Base-by-base conservation (phyloP, 2,797 vertebrate species). In the Oreochromis mossambicus region DNA sequence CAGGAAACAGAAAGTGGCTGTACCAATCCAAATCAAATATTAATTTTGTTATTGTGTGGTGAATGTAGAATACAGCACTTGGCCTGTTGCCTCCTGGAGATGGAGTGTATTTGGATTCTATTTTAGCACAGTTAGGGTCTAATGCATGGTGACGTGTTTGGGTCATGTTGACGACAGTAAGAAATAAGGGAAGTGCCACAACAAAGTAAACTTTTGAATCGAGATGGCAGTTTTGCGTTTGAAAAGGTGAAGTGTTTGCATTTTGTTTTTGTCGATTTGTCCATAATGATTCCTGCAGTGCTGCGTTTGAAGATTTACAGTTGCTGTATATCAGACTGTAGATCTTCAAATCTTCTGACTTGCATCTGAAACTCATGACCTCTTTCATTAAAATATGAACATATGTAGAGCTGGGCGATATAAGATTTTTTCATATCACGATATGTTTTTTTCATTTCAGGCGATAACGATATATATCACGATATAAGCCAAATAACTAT, bases 21-120 rank as follows among this genome's bases (percentile, higher is more conserved):
- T 80, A 84, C 82, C 76, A 66, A 83, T 79, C 63, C 81, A 8
- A 87, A 94, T 96, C 83, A 95, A 95, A 96, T 95, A 95, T 95
- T 94, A 1, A 94, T 95, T 91, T 90, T 90, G 93, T 94, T 90
- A 88, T 96, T 92, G 91, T 90, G 85, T 80, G 84, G 46, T 73
- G 87, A 82, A 90, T 82, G 82, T 83, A 77, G 70, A 93, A 88
- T 70, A 46, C 82, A 82, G 85, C 79, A 76, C 87, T 88, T 88
- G 88, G 90, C 84, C 81, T 81, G 80, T 85, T 87, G 92, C 88
- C 88, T 92, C 68, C 61, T 85, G 88, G 86, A 91, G 84, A 79
- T 15, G 58, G 83, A 78, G 78, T 19, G 15, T 51, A 76, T 91
- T 86, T 91, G 79, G 80, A 83, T 77, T 85, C 52, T 82, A 41